Percentiles rank a stretch among this genome's conserved stretches.
phyloP scores from a whole-genome alignment of 2,888 invertebrate genomes.

The Polietes domitor region DNA sequence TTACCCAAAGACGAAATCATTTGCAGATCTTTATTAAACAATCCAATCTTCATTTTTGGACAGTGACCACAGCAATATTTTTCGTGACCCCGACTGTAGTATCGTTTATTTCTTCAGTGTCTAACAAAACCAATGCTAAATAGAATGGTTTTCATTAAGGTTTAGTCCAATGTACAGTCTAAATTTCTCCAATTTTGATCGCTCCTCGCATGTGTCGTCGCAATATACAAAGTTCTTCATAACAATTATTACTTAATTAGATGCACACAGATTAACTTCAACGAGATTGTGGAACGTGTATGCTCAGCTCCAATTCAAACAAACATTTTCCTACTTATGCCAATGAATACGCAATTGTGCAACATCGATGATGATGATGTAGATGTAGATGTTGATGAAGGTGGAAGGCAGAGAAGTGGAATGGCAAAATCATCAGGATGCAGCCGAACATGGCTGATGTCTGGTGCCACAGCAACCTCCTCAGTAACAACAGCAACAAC shows the following conservation, averaged over 20 bases:
- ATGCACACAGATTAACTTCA: constrained; percentile 57
- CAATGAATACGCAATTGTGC: constrained; percentile 9
- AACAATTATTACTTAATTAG: constrained; percentile 58
- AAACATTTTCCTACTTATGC: constrained; percentile 12
- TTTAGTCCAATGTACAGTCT: no score
- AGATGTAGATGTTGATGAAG: no score
- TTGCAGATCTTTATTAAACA: no score
- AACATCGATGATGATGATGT: neutral
- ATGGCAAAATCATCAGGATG: neutral
- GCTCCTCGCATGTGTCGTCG: neutral
- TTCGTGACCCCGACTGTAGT: no score
- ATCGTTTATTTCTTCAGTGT: no score
- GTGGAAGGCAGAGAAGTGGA: neutral
- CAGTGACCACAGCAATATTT: no score
- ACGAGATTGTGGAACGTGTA: constrained; percentile 44
- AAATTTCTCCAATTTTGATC: no score
- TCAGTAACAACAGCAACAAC: constrained; percentile 37
- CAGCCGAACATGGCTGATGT: neutral
- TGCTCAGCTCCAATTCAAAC: neutral
- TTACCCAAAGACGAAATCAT: no score
- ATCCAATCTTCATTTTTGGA: no score
- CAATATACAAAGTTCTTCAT: constrained; percentile 28
- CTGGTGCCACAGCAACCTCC: constrained; percentile 43
- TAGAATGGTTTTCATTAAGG: no score
- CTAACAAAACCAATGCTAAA: no score